phyloP scores from a whole-genome alignment of 2,797 vertebrate species.

The Muraenolepis orangiensis region DNA sequence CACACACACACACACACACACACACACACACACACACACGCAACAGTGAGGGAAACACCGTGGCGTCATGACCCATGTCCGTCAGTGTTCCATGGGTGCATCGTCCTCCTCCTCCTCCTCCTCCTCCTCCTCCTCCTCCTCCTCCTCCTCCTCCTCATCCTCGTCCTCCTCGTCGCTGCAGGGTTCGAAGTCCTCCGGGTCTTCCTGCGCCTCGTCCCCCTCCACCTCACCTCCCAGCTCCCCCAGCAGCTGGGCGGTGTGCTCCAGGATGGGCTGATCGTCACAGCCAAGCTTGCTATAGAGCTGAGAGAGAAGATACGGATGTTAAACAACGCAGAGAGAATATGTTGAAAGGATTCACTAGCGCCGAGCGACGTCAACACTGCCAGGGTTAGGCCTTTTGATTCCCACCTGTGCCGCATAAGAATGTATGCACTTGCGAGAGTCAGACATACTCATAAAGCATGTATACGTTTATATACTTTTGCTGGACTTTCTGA shows the following conservation, averaged over 20 bases:
- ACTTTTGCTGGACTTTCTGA: too few species aligned
- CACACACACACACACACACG: not conserved
- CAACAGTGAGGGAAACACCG: not conserved
- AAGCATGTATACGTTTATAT: not conserved
- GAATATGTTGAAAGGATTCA: not conserved
- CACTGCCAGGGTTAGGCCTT: not conserved
- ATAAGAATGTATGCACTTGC: too few species aligned
- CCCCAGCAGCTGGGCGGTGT: slow-evolving; percentile 72
- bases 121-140: slow-evolving; percentile 65
- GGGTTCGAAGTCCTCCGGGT: slow-evolving; percentile 69
- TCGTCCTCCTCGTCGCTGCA: slow-evolving; percentile 70
- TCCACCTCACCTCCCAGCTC: slow-evolving; percentile 70
- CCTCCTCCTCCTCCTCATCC: slow-evolving; percentile 65
- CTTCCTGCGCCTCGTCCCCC: slow-evolving; percentile 59
- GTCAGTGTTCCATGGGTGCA: slow-evolving; percentile 75
- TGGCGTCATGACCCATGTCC: not conserved
- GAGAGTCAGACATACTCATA: too few species aligned
- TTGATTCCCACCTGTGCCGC: too few species aligned
- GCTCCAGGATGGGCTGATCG: slow-evolving; percentile 71
- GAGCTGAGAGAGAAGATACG: slow-evolving; percentile 53
- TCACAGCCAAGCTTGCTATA: slow-evolving; percentile 76
- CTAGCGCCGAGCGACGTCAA: too few species aligned
- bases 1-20: not conserved
- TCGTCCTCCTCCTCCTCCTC: slow-evolving; percentile 66
- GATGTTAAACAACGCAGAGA: not conserved